Base-by-base conservation (phyloP, 2,888 invertebrate species). In the Ochropleura leucogaster region DNA sequence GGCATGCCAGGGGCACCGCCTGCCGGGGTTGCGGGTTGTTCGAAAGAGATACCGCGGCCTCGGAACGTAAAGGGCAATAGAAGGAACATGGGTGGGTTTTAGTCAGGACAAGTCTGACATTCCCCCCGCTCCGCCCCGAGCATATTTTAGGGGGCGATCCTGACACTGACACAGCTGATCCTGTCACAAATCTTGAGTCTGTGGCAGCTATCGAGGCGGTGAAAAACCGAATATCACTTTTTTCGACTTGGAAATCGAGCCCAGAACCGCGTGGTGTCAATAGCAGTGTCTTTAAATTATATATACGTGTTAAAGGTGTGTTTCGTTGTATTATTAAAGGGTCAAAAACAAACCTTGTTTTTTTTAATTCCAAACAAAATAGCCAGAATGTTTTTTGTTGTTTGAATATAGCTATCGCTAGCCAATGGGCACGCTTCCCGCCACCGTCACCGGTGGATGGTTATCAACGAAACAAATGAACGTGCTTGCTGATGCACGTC, bases 391-490 rank as follows among this genome's bases (percentile, higher is more conserved):
- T 20, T 2, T n/a, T 12, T 44, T 71, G 44, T 42, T n/a, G 1
- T 4, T 7, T 10, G 40, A 0, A 18, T 30, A 46, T 46, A 18
- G 42, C 47, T 64, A 44, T 63, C 30, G 30, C 42, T 14, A 14
- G 3, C 47, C 59, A 59, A 42, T 75, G 74, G 60, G 42, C 18
- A 10, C 46, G 49, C 9, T 66, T 20, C 18, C 73, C 72, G 30
- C 53, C 53, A 10, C 67, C 12, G 62, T 59, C 42, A 73, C 74
- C 49, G 68, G 57, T 63, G 72, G 64, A 77, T 73, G 42, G 12
- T 65, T 79, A 79, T 70, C 83, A 76, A 44, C 42, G 53, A 77
- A 75, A 84, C 70, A 85, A 85, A 82, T 77, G 80, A 74, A 63
- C 69, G 63, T 53, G 68, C 63, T 67, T 69, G 81, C 74, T 68